phyloP scores from a whole-genome alignment of 1,140 invertebrate genomes.

The Argopecten irradians region DNA sequence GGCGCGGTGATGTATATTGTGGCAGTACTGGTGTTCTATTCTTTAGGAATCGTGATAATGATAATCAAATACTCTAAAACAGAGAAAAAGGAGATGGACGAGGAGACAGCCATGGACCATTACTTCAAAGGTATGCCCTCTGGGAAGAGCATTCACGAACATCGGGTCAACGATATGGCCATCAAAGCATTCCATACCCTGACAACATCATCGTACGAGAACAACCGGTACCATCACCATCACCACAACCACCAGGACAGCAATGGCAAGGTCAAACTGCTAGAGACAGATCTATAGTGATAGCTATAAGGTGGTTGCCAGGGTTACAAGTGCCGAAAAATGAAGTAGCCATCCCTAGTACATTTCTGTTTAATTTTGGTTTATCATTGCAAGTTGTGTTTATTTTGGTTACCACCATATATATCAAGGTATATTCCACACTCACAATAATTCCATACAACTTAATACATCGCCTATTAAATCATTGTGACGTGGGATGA shows the following conservation, averaged over 20 bases:
- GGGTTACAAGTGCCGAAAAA: not conserved
- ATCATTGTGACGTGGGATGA: too few species aligned
- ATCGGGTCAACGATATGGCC: slow-evolving; percentile 68
- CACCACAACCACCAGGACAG: not conserved
- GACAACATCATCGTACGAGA: slow-evolving; percentile 64
- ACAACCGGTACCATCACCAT: slow-evolving; percentile 29
- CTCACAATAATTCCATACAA: too few species aligned
- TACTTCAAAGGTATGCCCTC: slow-evolving; percentile 72
- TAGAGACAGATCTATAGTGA: not conserved
- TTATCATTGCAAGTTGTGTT: too few species aligned
- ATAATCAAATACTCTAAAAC: slow-evolving; percentile 72
- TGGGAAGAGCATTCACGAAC: slow-evolving; percentile 63
- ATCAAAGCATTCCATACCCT: slow-evolving; percentile 72
- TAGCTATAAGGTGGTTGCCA: not conserved
- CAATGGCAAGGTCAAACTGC: not conserved
- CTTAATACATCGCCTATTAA: too few species aligned
- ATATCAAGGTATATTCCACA: too few species aligned
- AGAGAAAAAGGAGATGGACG: slow-evolving; percentile 69
- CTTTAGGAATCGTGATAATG: slow-evolving; percentile 71
- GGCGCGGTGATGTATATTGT: slow-evolving; percentile 73
- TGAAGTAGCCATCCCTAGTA: too few species aligned
- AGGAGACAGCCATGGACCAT: slow-evolving; percentile 70
- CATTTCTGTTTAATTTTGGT: too few species aligned
- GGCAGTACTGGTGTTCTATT: slow-evolving; percentile 72
- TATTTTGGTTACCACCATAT: too few species aligned